A percentile compares a stretch with the other conserved stretches of the same genome.
Evolutionary conservation across 2,113 vertebrate species (phyloP).

Genomic region (Urocitellus parryii): DNA sequence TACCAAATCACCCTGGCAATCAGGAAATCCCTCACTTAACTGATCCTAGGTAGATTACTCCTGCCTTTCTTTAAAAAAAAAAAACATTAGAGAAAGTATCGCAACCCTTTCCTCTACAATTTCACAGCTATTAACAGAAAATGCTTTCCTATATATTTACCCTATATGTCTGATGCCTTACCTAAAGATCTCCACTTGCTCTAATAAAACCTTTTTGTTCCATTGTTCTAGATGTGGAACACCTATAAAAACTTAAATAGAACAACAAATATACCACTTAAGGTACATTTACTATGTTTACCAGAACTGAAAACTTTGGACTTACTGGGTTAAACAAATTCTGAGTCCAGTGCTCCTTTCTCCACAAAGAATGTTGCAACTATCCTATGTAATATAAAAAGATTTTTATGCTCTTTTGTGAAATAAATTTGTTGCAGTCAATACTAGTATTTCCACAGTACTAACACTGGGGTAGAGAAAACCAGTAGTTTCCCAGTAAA

Average conservation of each 20-base stretch:
- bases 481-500: neutral
- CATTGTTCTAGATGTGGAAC: no score
- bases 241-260: no score
- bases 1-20: neutral
- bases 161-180: neutral
- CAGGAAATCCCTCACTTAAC: slow-evolving; percentile 22
- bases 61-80: neutral
- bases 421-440: slow-evolving; percentile 24
- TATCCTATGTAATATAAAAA: neutral
- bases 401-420: slow-evolving; percentile 2
- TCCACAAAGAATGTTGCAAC: neutral
- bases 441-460: neutral
- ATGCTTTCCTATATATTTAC: slow-evolving; percentile 3
- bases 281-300: no score
- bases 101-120: neutral
- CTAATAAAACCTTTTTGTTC: neutral
- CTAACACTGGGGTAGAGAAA: neutral
- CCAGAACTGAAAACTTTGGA: no score
- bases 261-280: no score
- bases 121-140: slow-evolving; percentile 6
- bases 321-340: slow-evolving; percentile 19
- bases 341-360: neutral
- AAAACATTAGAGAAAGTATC: slow-evolving; percentile 24
- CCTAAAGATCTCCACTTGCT: slow-evolving; percentile 33
- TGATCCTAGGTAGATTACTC: neutral